Evolutionary conservation across 2,797 vertebrate genomes (phyloP), one percentile per base, ranked within the genome.

Genomic region (Phaenicophaeus curvirostris): DNA sequence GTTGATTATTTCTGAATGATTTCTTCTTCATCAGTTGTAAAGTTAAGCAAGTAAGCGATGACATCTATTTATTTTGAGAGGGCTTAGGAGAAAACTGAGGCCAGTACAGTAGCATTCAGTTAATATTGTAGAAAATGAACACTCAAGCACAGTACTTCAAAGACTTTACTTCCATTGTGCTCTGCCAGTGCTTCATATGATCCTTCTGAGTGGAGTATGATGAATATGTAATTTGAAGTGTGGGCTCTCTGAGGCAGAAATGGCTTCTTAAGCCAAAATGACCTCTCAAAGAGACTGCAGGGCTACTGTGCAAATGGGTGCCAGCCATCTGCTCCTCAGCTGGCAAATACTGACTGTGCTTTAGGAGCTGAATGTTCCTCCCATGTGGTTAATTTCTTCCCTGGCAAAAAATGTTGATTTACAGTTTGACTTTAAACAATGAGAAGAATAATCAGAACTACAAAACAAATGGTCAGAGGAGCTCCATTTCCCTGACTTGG

Each of bases 261-360:
- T 24, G 74, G 23, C 13, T 86, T 75, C 35, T 73, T 63, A 66
- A 88, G 48, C 85, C 85, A 87, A 68, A 72, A 27, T 68, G 75
- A 89, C 84, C 75, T 93, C 72, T 87, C 65, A 63, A 63, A 82
- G 0, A 80, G 67, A 41, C 31, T 76, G 35, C 18, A 50, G 44
- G 48, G 53, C 84, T 94, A 87, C 90, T 92, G 93, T 92, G 68
- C 30, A 92, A 89, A 39, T 80, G 84, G 54, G 50, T 96, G 88
- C 86, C 84, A 94, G 67, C 67, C 78, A 80, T 77, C 90, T 96
- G 85, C 75, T 96, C 39, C 59, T 92, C 86, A 74, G 61, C 78
- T 96, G 93, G 90, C 81, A 93, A 72, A 44, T 11, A 24, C 4
- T 92, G 81, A 73, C 85, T 51, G 20, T 46, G 23, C 55, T 93